phyloP scores from a whole-genome alignment of 2,113 vertebrate species.

The Pelodiscus sinensis region DNA sequence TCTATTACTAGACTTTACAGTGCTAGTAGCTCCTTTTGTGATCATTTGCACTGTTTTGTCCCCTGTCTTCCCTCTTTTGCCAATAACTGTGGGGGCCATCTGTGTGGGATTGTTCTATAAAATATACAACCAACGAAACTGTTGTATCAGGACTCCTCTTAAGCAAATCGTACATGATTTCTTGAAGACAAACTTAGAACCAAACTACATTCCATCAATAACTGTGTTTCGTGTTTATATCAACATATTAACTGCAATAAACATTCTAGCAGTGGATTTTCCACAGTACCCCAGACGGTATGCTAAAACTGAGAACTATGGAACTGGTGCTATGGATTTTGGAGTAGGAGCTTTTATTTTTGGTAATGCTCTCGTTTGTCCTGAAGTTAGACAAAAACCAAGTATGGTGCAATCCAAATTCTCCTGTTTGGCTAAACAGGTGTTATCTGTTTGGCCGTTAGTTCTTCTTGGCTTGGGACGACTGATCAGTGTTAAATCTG shows the following conservation, averaged over 20 bases:
- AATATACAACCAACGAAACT: slow-evolving; percentile 72
- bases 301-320: slow-evolving; percentile 94
- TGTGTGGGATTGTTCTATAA: slow-evolving; percentile 69
- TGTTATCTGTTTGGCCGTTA: slow-evolving; percentile 88
- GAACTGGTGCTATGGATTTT: slow-evolving; percentile 94
- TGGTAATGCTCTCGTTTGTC: slow-evolving; percentile 89
- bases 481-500: slow-evolving; percentile 85
- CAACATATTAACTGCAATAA: slow-evolving; percentile 88
- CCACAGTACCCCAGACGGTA: slow-evolving; percentile 89
- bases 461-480: slow-evolving; percentile 85
- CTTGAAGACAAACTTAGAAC: slow-evolving; percentile 75
- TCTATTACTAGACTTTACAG: slow-evolving; percentile 86
- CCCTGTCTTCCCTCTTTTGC: slow-evolving; percentile 71
- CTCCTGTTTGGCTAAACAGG: slow-evolving; percentile 77
- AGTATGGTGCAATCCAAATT: slow-evolving; percentile 43
- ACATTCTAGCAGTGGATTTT: slow-evolving; percentile 96
- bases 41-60: slow-evolving; percentile 87
- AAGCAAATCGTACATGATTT: slow-evolving; percentile 76
- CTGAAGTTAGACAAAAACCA: slow-evolving; percentile 84
- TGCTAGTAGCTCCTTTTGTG: slow-evolving; percentile 85
- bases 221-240: slow-evolving; percentile 87
- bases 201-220: slow-evolving; percentile 84
- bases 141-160: not conserved
- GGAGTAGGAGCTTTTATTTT: slow-evolving; percentile 93
- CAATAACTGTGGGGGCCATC: slow-evolving; percentile 58